Evolutionary conservation across 1,140 invertebrate genomes (phyloP).

Genomic region (Eupeodes corollae): DNA sequence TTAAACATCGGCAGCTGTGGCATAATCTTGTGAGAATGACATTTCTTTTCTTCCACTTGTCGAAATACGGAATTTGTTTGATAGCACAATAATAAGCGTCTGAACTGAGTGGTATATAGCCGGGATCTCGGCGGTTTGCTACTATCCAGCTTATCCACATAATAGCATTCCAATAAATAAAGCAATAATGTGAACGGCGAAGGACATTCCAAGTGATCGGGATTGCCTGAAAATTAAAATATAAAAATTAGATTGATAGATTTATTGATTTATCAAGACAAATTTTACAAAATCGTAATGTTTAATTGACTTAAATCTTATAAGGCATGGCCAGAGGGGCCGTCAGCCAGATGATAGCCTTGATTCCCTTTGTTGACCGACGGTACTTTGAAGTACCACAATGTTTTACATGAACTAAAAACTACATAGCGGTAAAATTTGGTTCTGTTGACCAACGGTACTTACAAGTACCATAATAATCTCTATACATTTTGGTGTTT

Average conservation of each 20-base stretch:
- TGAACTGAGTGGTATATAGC: constrained; percentile 77
- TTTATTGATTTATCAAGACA: too few relatives aligned
- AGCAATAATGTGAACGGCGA: constrained; percentile 73
- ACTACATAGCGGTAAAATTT: too few relatives aligned
- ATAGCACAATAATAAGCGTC: constrained; percentile 82
- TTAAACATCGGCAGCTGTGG: constrained; percentile 78
- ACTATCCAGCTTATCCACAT: constrained; percentile 91
- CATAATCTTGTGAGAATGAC: constrained; percentile 76
- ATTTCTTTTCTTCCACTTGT: constrained; percentile 78
- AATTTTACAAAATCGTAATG: too few relatives aligned
- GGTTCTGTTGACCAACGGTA: too few relatives aligned
- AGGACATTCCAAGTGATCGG: constrained; percentile 84
- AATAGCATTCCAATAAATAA: constrained; percentile 76
- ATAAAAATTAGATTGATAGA: background rate
- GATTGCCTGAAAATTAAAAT: constrained; percentile 51
- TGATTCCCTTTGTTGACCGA: too few relatives aligned
- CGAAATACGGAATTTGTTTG: constrained; percentile 78
- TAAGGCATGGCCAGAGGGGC: too few relatives aligned
- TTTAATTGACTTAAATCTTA: too few relatives aligned
- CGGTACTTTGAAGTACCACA: too few relatives aligned
- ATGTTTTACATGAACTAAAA: too few relatives aligned
- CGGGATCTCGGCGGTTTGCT: constrained; percentile 76
- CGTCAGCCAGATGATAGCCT: too few relatives aligned
- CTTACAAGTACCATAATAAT: too few relatives aligned
- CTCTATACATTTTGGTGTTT: too few relatives aligned